These are phyloP conservation scores for Diachasmimorpha longicaudata DNA, from an alignment of 1,140 invertebrate genomes.

Conservation along the genomic window DNA sequence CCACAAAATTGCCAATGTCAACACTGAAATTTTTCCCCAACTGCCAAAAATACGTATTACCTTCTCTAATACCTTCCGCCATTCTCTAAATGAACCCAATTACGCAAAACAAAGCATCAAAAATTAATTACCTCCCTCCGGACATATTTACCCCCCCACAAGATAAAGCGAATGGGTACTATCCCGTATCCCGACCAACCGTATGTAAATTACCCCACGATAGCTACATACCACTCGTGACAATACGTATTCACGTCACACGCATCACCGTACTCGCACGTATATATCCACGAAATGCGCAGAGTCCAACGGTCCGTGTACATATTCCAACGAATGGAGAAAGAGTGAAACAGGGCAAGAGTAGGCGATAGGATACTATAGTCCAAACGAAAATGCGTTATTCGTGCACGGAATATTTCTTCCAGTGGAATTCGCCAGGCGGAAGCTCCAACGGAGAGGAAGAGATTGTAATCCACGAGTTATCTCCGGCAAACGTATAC, in stretches of 20 bases:
- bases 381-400: slow-evolving; percentile 22
- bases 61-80: no score
- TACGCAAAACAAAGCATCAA: not conserved
- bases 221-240: not conserved
- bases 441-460: slow-evolving; percentile 27
- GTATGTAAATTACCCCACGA: slow-evolving; percentile 18
- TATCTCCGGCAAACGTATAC: slow-evolving; percentile 20
- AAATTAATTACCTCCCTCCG: not conserved
- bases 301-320: not conserved
- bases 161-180: not conserved
- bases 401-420: slow-evolving; percentile 29
- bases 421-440: slow-evolving; percentile 16
- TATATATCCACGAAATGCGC: not conserved
- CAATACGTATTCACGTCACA: slow-evolving; percentile 12
- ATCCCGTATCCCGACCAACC: slow-evolving; percentile 21
- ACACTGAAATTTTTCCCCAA: no score
- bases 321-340: slow-evolving; percentile 6
- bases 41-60: no score
- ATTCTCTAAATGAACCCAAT: no score
- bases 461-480: slow-evolving; percentile 31
- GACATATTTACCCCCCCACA: not conserved
- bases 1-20: no score
- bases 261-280: not conserved
- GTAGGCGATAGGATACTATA: not conserved
- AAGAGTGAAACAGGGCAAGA: not conserved